Percentiles rank a stretch among this genome's conserved stretches.
Conservation (phyloP, 2,113 vertebrate species). For the Panthera uncia region DNA sequence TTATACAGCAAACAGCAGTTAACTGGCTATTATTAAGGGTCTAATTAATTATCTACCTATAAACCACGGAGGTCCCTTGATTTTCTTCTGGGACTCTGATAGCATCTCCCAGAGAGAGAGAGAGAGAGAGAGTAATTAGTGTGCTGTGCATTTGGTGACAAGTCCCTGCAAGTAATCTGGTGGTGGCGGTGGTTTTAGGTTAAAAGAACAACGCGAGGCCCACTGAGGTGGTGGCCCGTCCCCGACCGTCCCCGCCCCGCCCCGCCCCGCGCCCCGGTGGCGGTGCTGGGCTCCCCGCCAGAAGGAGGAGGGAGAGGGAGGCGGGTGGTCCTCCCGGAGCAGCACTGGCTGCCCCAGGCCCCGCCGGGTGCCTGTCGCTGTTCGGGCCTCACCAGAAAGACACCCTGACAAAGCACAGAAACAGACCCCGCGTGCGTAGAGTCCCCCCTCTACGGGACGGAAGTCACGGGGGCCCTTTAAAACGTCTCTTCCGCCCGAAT, state of each 20-base stretch:
- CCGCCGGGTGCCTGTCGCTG: not conserved
- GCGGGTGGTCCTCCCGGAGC: accelerated
- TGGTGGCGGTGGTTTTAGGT: not conserved
- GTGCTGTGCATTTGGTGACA: not conserved
- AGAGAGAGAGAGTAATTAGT: not conserved
- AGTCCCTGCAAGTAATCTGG: not conserved
- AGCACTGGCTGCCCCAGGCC: accelerated
- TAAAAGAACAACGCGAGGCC: too few species aligned
- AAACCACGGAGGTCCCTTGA: not conserved
- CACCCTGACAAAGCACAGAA: not conserved
- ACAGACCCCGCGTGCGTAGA: not conserved
- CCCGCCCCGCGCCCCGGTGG: accelerated
- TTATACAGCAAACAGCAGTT: not conserved
- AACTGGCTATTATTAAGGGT: not conserved
- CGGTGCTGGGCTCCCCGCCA: not conserved
- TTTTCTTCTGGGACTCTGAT: not conserved
- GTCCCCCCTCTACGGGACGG: not conserved
- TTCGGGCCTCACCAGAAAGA: not conserved
- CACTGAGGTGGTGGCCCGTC: accelerated
- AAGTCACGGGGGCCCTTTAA: not conserved
- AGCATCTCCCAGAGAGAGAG: not conserved
- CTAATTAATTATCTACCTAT: not conserved
- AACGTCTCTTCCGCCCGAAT: not conserved
- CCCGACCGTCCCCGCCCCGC: too few species aligned
- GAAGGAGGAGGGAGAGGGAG: accelerated